Base-by-base conservation (phyloP, 64 coral and sea anemone species). In the Catalaphyllia jardinei region DNA sequence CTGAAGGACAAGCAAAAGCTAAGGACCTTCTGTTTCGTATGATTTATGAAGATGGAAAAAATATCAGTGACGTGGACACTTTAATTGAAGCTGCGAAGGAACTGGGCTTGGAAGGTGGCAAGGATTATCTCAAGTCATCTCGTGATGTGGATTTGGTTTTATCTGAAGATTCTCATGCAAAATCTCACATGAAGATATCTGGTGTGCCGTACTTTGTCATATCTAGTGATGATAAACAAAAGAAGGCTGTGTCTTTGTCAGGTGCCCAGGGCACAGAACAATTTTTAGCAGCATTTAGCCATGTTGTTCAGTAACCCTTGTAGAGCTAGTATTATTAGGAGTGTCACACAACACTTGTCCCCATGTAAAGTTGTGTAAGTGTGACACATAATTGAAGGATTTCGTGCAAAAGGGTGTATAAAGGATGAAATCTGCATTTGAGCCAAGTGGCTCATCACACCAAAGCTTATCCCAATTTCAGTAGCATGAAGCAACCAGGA, bases 11-110 rank as follows among this genome's bases (percentile, higher is more conserved):
- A 71, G 93, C 67, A 50, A 87, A 64, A 18, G 95, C 95, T 29
- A 96, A 96, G 76, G 85, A 96, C 91, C 27, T 96, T 35, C 76
- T 96, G 22, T 93, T 96, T 73, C 69, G 83, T 8, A 93, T 96
- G 95, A 82, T 96, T 73, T 96, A 96, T 73, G 95, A 96, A 78
- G 95, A 93, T 82, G 95, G 94, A n/a, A 87, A 80, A 71, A 96
- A 96, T 31, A 79, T 96, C 15, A 96, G 94, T 79, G 89, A 90
- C 60, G 78, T 93, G 61, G 61, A 81, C 4, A 93, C 83, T 69
- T 81, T 96, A 1, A 29, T 71, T 28, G 88, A 93, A 71, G 95
- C 95, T 72, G 91, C 95, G 1, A 86, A 91, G 14, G 88, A 93
- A 73, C 82, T 96, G 19, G 82, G 92, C 0, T 63, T 96, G 5